Percentiles rank a stretch among this genome's conserved stretches.
These are phyloP conservation scores for Brachirus orientalis DNA, from an alignment of 2,113 vertebrate species.

Conservation along the genomic window DNA sequence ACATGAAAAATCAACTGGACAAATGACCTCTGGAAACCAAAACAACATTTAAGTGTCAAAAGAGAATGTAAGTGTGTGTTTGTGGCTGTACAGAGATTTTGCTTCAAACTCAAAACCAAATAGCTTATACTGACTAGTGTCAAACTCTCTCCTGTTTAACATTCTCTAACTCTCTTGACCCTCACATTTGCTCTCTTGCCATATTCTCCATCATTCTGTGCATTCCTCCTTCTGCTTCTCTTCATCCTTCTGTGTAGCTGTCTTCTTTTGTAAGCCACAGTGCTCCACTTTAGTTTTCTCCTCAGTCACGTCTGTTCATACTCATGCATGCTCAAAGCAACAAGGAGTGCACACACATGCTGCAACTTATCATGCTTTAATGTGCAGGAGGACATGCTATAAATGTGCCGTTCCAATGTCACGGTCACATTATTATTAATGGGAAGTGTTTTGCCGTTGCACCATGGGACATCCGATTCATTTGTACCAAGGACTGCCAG, in stretches of 20 bases:
- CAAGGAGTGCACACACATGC: slow-evolving; percentile 7
- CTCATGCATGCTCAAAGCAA: slow-evolving; percentile 27
- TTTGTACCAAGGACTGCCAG: slow-evolving; percentile 15
- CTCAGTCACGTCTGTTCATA: slow-evolving; percentile 40
- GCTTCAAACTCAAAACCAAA: not conserved
- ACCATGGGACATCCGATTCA: slow-evolving; percentile 9
- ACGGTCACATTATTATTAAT: slow-evolving; percentile 32
- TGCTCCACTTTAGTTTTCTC: slow-evolving; percentile 59
- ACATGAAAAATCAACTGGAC: not conserved
- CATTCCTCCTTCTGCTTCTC: slow-evolving; percentile 1
- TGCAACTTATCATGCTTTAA: slow-evolving; percentile 7
- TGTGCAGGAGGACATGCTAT: slow-evolving; percentile 37
- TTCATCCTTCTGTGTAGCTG: not conserved
- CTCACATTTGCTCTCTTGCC: slow-evolving; percentile 15
- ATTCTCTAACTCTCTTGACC: not conserved
- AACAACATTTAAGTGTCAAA: not conserved
- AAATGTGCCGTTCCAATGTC: slow-evolving; percentile 22
- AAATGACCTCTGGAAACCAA: not conserved
- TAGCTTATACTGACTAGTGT: no score
- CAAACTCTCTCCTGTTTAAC: no score
- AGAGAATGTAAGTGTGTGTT: not conserved
- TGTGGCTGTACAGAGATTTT: not conserved
- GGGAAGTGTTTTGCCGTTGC: not conserved
- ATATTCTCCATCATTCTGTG: not conserved
- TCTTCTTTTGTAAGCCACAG: slow-evolving; percentile 35